Evolutionary conservation across 2,888 invertebrate species (phyloP), one percentile per base, ranked within the genome.

Genomic region (Apotomis turbidana): DNA sequence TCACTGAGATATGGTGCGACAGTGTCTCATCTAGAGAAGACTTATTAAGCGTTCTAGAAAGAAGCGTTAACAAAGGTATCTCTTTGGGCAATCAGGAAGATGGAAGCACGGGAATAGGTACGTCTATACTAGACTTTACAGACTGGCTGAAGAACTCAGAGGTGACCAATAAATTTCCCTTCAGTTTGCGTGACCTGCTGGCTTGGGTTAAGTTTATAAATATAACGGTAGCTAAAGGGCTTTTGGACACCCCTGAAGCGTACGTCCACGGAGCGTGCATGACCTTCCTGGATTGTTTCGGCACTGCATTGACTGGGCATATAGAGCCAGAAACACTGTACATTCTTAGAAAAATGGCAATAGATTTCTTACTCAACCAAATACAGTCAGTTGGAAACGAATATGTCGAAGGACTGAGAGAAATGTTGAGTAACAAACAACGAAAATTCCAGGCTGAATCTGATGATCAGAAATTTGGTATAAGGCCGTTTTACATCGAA

Each of bases 1-100:
- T 99, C 81, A 99, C 99, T 0, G 99, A 99, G 93, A 98, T 99
- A 83, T 99, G 99, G 99, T 99, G 99, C 83, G 97, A 97, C 70
- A 95, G 95, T 64, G 96, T 96, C 9, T 95, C 95, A 13, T 94
- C 95, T 38, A 92, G 95, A 68, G 93, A 95, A 12, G 99, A 99
- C 88, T 93, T 98, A 55, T 89, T 96, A 12, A 91, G 94, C 68
- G 98, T 99, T 72, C 95, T 98, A 44, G 95, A 96, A 81, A 97
- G 97, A 81, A 98, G 98, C 85, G 92, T 98, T 55, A 86, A 85
- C 66, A 83, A 87, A 68, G 94, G 94, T 0, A 90, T 96, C 54
- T 91, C 93, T 8, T 87, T 94, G 77, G 87, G 93, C 10, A 91
- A 94, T 78, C 92, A 94, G 82, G 90, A 94, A 79, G 93, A 94